Base-by-base conservation (phyloP, 2,797 vertebrate genomes). In the Sciurus carolinensis region DNA sequence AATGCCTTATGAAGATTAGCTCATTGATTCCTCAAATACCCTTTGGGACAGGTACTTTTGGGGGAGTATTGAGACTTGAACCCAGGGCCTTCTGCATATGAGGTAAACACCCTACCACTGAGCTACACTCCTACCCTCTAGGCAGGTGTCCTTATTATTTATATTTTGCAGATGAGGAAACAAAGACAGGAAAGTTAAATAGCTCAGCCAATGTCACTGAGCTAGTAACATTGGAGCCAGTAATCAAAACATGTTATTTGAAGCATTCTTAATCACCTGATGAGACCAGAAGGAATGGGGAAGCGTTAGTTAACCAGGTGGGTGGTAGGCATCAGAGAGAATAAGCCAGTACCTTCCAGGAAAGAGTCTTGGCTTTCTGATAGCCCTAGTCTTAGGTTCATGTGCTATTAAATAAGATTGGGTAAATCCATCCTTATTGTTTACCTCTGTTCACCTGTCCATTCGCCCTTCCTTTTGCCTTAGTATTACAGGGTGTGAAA, bases 1-100 rank as follows among this genome's bases (percentile, higher is more conserved):
- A 96, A 42, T 66, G n/a, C 69, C 84, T 94, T 77, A 59, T 80
- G 47, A 89, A 54, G 22, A n/a, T 81, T 76, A 66, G 52, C 52
- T 91, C n/a, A 81, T 30, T 82, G 67, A 71, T 57, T 82, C 44
- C 26, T 72, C 28, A 4, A 72, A 88, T 20, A 71, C 30, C 11
- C 24, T 92, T 84, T 77, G 81, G 59, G 44, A 71, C 4, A 84
- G 18, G 1, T 18, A 44, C 28, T 59, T 59, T 57, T 59, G 3
- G 24, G 57, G 22, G 22, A 44, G 30, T 52, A 18, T 30, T n/a
- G n/a, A 30, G 44, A 13, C 10, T 75, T 28, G n/a, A 84, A 42
- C 69, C n/a, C 26, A 39, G 18, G 50, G 26, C 57, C 57, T 52
- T 12, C 73, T 24, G 33, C 12, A 33, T 15, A 47, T 14, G 50